Percentiles rank a stretch among this genome's conserved stretches.
These are phyloP conservation scores for Rhagonycha lutea DNA, from an alignment of 2,888 invertebrate species.

Conservation along the genomic window DNA sequence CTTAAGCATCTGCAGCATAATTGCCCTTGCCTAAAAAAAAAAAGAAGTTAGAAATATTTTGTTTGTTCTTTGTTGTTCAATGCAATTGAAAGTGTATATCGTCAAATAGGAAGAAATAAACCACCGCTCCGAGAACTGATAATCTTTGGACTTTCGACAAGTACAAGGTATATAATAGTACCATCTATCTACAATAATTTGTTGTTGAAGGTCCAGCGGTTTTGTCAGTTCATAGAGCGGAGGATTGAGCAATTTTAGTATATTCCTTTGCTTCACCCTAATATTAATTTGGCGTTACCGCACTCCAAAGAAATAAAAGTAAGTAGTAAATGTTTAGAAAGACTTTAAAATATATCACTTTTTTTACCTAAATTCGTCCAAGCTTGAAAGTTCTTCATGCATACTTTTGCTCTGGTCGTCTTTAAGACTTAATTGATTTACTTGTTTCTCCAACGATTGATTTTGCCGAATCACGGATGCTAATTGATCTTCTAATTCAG, in stretches of 20 bases:
- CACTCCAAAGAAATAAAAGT: too few relatives aligned
- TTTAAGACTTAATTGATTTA: constrained; percentile 65
- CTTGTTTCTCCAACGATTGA: constrained; percentile 69
- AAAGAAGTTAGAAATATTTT: not conserved
- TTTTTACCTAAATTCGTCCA: constrained; percentile 73
- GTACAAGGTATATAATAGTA: too few relatives aligned
- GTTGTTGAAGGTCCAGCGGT: too few relatives aligned
- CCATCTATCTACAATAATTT: too few relatives aligned
- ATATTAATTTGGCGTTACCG: too few relatives aligned
- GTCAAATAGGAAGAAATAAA: constrained; percentile 21
- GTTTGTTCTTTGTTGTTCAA: not conserved
- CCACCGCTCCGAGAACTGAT: constrained; percentile 58
- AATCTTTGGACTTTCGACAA: too few relatives aligned
- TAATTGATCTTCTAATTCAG: constrained; percentile 79
- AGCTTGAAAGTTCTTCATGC: constrained; percentile 81
- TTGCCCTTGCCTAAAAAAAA: constrained; percentile 72
- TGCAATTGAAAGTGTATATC: not conserved
- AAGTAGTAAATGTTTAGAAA: too few relatives aligned
- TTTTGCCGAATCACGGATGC: constrained; percentile 73
- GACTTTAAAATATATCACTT: not conserved
- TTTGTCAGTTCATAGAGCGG: too few relatives aligned
- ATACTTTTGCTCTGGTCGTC: constrained; percentile 80
- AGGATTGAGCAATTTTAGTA: too few relatives aligned
- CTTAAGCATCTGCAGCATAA: constrained; percentile 80
- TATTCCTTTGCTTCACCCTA: too few relatives aligned